Conservation (phyloP, 2,888 invertebrate genomes). For the Caenorhabditis sinica region DNA sequence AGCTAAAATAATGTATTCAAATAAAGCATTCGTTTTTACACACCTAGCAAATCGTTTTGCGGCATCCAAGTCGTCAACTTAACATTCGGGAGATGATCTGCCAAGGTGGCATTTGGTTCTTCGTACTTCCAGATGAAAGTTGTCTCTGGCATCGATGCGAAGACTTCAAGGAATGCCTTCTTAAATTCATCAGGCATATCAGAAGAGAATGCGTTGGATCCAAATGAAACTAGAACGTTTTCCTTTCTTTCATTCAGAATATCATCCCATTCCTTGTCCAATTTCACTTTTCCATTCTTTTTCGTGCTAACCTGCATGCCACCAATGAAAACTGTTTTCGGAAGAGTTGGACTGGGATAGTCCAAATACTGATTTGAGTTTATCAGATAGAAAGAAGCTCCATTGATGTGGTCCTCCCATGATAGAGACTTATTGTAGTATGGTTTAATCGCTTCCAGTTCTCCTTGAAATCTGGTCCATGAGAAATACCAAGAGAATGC, state of each 20-base stretch:
- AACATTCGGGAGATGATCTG: constrained; percentile 59
- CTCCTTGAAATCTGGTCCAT: constrained; percentile 22
- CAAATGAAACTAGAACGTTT: constrained; percentile 64
- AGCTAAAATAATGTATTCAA: too few species aligned
- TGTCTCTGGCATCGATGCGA: constrained; percentile 53
- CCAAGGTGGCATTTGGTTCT: constrained; percentile 53
- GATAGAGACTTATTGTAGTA: constrained; percentile 23
- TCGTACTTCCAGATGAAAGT: constrained; percentile 72
- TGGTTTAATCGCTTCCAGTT: constrained; percentile 46
- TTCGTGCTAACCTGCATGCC: constrained; percentile 66
- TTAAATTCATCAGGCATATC: constrained; percentile 45
- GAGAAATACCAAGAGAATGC: constrained; percentile 44
- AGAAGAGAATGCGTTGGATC: constrained; percentile 56
- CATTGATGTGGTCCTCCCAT: constrained; percentile 47
- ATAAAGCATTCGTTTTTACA: too few species aligned
- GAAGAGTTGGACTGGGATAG: constrained; percentile 57
- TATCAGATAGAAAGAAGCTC: constrained; percentile 52
- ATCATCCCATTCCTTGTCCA: constrained; percentile 51
- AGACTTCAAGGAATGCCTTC: constrained; percentile 49
- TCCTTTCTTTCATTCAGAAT: constrained; percentile 39
- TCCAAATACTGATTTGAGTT: constrained; percentile 65
- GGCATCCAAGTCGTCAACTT: constrained; percentile 67
- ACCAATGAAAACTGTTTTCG: constrained; percentile 66
- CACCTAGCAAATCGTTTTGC: constrained; percentile 64
- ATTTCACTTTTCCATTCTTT: constrained; percentile 25